Evolutionary conservation across 2,888 invertebrate genomes (phyloP).

Genomic region (Myathropa florea): DNA sequence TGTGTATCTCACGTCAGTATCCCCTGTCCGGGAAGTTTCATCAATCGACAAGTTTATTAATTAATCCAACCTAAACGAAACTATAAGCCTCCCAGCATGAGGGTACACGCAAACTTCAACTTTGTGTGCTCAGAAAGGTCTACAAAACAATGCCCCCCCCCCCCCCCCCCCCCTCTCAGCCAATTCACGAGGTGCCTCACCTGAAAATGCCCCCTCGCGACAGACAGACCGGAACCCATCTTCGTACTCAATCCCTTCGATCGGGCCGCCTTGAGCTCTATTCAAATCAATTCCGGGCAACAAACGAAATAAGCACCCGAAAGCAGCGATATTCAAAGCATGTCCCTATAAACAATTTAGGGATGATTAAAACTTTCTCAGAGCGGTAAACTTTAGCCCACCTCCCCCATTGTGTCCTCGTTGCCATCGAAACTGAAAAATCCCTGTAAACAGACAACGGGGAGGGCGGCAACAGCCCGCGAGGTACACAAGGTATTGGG

Average conservation of each 20-base stretch:
- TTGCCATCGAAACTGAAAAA: constrained; percentile 55
- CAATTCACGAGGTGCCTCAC: not conserved
- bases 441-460: constrained; percentile 34
- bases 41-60: constrained; percentile 43
- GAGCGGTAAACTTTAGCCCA: constrained; percentile 49
- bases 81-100: not conserved
- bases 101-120: not conserved
- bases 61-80: constrained; percentile 44
- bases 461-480: not conserved
- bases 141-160: not conserved
- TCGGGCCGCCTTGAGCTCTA: constrained; percentile 11
- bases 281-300: constrained; percentile 43
- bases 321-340: constrained; percentile 65
- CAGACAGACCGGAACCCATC: constrained; percentile 5
- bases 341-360: constrained; percentile 71
- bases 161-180: not conserved
- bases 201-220: constrained; percentile 17
- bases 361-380: constrained; percentile 72
- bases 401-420: not conserved
- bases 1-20: not conserved
- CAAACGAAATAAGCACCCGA: constrained; percentile 3
- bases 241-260: constrained; percentile 26
- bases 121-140: not conserved
- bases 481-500: not conserved
- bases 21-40: constrained; percentile 10